phyloP scores from a whole-genome alignment of 2,888 invertebrate species.

The Eutolmus rufibarbis region DNA sequence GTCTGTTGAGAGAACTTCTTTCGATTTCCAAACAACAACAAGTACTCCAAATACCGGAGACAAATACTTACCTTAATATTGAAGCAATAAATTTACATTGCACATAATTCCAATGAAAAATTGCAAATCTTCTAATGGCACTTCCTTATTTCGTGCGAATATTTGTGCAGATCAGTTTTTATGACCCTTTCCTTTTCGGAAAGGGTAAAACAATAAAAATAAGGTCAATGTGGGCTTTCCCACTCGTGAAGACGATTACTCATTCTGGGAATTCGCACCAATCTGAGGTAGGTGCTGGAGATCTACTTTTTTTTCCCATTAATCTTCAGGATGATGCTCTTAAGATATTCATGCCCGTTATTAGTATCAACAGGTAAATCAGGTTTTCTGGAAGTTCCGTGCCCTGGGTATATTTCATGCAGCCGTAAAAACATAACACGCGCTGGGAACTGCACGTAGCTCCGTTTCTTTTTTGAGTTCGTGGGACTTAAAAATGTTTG shows the following conservation, averaged over 20 bases:
- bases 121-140: neutral
- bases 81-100: neutral
- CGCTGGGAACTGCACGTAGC: neutral
- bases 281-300: neutral
- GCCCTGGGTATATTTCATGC: neutral
- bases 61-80: neutral
- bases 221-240: neutral
- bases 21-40: neutral
- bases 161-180: neutral
- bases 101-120: neutral
- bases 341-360: neutral
- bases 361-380: neutral
- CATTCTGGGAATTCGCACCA: neutral
- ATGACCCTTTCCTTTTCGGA: neutral
- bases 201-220: neutral
- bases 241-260: neutral
- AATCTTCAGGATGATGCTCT: neutral
- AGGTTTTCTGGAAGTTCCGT: neutral
- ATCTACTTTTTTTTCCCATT: neutral
- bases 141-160: neutral
- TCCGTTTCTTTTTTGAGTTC: neutral
- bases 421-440: neutral
- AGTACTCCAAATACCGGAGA: neutral
- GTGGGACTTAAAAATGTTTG: neutral
- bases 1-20: neutral